These are phyloP conservation scores for Scytalopus superciliaris DNA, from an alignment of 2,113 vertebrate species.

Conservation along the genomic window DNA sequence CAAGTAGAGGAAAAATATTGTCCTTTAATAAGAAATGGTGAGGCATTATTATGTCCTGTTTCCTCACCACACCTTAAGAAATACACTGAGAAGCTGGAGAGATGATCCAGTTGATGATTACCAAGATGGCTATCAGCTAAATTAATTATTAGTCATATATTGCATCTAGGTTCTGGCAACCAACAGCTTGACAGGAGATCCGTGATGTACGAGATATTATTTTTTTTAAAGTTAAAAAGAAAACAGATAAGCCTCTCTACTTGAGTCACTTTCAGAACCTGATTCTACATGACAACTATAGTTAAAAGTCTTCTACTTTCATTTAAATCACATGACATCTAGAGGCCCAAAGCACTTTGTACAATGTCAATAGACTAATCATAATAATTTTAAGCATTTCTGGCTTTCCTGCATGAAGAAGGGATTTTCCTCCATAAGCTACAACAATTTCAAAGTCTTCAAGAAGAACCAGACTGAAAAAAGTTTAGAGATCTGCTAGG, in stretches of 20 bases:
- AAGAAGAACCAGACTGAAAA: background rate
- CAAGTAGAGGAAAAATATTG: background rate
- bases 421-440: background rate
- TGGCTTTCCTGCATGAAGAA: background rate
- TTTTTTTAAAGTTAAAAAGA: background rate
- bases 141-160: background rate
- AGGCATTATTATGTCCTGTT: background rate
- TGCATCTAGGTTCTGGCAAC: background rate
- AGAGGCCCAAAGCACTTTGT: background rate
- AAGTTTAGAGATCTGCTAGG: background rate
- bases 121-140: background rate
- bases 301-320: background rate
- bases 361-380: background rate
- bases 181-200: background rate
- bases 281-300: background rate
- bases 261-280: background rate
- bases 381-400: background rate
- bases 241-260: background rate
- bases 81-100: background rate
- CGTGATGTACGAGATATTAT: background rate
- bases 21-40: background rate
- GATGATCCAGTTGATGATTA: background rate
- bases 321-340: conserved; percentile 5
- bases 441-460: background rate
- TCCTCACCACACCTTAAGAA: background rate